These are phyloP conservation scores for Lochmaea capreae DNA, from an alignment of 2,888 invertebrate species.

Conservation along the genomic window DNA sequence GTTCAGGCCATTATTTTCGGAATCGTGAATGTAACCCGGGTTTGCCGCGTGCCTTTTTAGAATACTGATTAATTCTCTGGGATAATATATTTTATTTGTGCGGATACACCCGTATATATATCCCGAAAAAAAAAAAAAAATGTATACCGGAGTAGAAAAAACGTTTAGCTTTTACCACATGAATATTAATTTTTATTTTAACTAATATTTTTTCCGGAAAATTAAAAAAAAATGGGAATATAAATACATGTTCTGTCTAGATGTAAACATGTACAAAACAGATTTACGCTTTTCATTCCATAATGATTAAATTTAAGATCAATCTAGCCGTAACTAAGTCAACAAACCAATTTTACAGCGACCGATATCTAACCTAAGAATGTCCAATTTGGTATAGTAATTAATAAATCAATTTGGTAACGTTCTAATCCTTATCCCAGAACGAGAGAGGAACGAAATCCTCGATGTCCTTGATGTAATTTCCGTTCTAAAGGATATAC, in stretches of 20 bases:
- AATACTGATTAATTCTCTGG: conserved; percentile 63
- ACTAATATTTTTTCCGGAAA: conserved; percentile 40
- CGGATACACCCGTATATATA: conserved; percentile 48
- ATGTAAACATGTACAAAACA: background rate
- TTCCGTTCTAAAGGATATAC: conserved; percentile 52
- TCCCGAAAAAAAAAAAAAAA: conserved; percentile 47
- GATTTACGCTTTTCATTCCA: too few relatives aligned
- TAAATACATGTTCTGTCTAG: conserved; percentile 12
- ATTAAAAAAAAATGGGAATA: background rate
- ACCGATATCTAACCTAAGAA: conserved; percentile 38
- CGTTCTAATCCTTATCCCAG: conserved; percentile 52
- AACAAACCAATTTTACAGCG: conserved; percentile 14
- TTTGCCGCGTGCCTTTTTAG: conserved; percentile 56
- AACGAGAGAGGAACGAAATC: conserved; percentile 47
- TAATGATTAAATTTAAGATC: too few relatives aligned
- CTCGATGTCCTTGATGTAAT: conserved; percentile 54
- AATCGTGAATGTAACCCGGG: conserved; percentile 54
- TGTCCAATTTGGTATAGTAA: conserved; percentile 45
- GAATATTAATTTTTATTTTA: conserved; percentile 55
- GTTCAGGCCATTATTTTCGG: conserved; percentile 63
- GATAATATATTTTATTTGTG: conserved; percentile 61
- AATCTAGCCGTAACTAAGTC: background rate
- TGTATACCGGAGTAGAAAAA: conserved; percentile 52
- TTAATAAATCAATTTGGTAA: conserved; percentile 56
- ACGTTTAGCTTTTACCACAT: conserved; percentile 55